Conservation (phyloP, 64 coral and sea anemone species). For the Stylophora pistillata region DNA sequence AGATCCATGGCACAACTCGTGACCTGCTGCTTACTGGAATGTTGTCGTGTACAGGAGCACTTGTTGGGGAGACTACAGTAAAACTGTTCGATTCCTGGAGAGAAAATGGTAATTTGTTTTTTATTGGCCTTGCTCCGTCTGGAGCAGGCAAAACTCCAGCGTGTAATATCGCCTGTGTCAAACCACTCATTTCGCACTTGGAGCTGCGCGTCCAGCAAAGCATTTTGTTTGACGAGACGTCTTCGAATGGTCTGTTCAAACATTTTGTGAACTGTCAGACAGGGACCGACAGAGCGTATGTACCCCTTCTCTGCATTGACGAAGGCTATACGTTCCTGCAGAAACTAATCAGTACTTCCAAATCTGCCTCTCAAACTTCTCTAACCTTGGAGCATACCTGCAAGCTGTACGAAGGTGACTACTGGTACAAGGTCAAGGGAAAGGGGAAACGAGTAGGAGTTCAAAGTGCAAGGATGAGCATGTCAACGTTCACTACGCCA, state of each 20-base stretch:
- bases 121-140: conserved; percentile 31
- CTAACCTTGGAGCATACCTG: too few species aligned
- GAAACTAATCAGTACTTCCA: too few species aligned
- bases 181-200: conserved; percentile 40
- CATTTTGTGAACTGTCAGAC: conserved; percentile 34
- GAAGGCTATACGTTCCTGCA: too few species aligned
- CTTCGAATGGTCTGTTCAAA: conserved; percentile 51
- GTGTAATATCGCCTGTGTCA: conserved; percentile 44
- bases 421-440: too few species aligned
- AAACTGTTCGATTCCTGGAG: conserved; percentile 50
- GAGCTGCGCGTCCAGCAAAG: conserved; percentile 20
- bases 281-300: too few species aligned
- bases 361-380: too few species aligned
- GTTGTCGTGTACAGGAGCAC: conserved; percentile 27
- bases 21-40: conserved; percentile 46
- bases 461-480: too few species aligned
- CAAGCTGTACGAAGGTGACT: too few species aligned
- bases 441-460: too few species aligned
- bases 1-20: conserved; percentile 21
- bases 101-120: conserved; percentile 61
- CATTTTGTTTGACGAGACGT: conserved; percentile 30
- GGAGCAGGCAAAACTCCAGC: conserved; percentile 53
- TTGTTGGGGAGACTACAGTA: conserved; percentile 39
- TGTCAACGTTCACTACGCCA: too few species aligned
- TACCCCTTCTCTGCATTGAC: too few species aligned